A percentile compares a stretch with the other conserved stretches of the same genome.
Evolutionary conservation across 2,888 invertebrate genomes (phyloP).

Genomic region (Dione vanillae): DNA sequence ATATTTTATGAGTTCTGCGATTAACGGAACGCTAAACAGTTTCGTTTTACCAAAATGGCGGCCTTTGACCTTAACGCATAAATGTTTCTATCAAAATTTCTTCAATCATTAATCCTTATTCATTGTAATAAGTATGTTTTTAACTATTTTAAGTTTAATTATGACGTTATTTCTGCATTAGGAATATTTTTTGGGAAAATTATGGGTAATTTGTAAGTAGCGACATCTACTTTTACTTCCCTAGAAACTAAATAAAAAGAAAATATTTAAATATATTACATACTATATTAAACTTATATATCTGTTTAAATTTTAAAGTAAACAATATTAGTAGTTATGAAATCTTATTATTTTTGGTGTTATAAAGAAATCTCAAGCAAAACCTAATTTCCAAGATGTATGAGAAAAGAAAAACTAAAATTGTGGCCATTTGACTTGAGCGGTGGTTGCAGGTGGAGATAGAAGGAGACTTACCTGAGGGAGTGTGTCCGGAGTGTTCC

Average conservation of each 20-base stretch:
- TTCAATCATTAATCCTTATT: not conserved
- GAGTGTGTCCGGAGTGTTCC: slow-evolving; percentile 67
- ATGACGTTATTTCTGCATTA: not conserved
- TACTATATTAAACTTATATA: not conserved
- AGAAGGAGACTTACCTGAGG: slow-evolving; percentile 67
- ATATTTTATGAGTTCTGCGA: slow-evolving; percentile 61
- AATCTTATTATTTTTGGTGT: not conserved
- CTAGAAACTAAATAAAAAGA: not conserved
- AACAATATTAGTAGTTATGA: not conserved
- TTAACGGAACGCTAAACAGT: slow-evolving; percentile 77
- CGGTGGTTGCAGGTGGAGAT: slow-evolving; percentile 74
- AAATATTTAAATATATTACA: not conserved
- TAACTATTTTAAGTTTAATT: not conserved
- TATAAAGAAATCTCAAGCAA: not conserved
- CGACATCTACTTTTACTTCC: slow-evolving; percentile 2
- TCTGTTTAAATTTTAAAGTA: not conserved
- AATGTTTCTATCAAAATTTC: not conserved
- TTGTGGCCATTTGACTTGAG: slow-evolving; percentile 68
- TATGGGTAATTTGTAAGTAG: not conserved
- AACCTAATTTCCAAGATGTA: not conserved
- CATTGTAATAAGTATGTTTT: not conserved
- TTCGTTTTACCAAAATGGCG: slow-evolving; percentile 65
- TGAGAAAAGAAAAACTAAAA: slow-evolving; percentile 3
- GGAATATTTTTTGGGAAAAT: not conserved
- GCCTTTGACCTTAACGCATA: not conserved